phyloP scores from a whole-genome alignment of 1,140 invertebrate species.

The Caenorhabditis remanei region DNA sequence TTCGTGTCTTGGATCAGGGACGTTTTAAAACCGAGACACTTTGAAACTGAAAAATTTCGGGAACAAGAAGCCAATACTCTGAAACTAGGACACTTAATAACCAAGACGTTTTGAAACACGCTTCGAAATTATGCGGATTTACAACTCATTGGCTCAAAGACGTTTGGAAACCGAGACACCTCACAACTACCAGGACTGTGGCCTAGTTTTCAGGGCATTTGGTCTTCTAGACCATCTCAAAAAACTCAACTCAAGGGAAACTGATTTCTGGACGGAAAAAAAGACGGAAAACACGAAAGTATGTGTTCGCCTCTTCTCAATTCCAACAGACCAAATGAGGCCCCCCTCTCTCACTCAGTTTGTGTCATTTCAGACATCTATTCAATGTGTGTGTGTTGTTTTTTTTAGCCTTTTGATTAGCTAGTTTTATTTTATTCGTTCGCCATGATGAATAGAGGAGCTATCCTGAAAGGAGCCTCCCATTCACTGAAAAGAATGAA shows the following conservation, averaged over 20 bases:
- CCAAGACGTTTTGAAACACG: no score
- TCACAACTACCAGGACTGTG: neutral
- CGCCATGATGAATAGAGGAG: no score
- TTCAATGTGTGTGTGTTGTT: constrained; percentile 28
- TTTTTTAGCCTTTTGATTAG: constrained; percentile 40
- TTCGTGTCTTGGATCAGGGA: no score
- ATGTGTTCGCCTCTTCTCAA: neutral
- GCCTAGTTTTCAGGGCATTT: neutral
- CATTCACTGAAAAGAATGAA: neutral
- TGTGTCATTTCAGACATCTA: constrained; percentile 29
- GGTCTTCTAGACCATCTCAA: neutral
- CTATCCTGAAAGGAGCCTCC: neutral
- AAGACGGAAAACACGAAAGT: neutral
- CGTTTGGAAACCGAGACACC: no score
- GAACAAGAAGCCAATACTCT: no score
- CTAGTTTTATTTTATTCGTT: constrained; percentile 6
- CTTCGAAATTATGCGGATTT: no score
- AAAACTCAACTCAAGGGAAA: neutral
- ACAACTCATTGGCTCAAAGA: no score
- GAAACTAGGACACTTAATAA: no score
- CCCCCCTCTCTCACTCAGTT: neutral
- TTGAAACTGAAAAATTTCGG: no score
- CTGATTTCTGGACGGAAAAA: constrained; percentile 1
- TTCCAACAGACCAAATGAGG: neutral
- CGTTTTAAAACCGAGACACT: no score